Conservation (phyloP, 2,888 invertebrate genomes). For the Parapristionchus giblindavisi region DNA sequence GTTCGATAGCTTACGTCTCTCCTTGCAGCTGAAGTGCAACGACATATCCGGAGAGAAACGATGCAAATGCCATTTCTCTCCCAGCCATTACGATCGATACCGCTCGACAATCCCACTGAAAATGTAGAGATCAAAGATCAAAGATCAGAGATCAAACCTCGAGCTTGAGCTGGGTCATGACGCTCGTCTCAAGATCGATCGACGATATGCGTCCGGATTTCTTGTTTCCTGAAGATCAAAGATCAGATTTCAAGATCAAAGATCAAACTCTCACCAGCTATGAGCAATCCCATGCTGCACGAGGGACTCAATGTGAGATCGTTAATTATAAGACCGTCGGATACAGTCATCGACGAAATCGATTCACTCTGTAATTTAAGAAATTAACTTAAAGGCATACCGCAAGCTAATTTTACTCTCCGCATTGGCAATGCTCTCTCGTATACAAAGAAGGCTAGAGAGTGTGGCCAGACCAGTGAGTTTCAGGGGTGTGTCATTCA, state of each 20-base stretch:
- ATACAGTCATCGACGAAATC: not conserved
- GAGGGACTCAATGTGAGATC: not conserved
- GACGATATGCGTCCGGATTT: conserved; percentile 39
- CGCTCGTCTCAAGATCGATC: conserved; percentile 26
- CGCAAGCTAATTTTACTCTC: too few relatives aligned
- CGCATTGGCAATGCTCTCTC: too few relatives aligned
- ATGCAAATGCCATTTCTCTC: conserved; percentile 71
- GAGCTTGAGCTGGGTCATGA: conserved; percentile 24
- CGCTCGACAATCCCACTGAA: conserved; percentile 72
- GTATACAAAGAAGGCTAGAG: too few relatives aligned
- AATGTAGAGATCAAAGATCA: not conserved
- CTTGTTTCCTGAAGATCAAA: conserved; percentile 37
- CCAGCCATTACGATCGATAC: conserved; percentile 71
- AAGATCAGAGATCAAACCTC: conserved; percentile 28
- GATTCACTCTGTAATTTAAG: too few relatives aligned
- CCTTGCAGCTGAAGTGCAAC: conserved; percentile 69
- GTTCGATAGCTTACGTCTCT: conserved; percentile 15
- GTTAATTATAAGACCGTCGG: conserved; percentile 24
- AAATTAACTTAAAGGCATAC: too few relatives aligned
- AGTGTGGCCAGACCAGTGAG: too few relatives aligned
- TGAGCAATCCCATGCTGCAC: conserved; percentile 15
- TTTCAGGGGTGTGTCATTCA: too few relatives aligned
- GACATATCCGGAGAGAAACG: conserved; percentile 72
- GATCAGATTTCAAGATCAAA: not conserved
- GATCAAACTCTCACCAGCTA: conserved; percentile 20